Evolutionary conservation across 1,140 invertebrate genomes (phyloP), one percentile per base, ranked within the genome.

Genomic region (Batillaria attramentaria): DNA sequence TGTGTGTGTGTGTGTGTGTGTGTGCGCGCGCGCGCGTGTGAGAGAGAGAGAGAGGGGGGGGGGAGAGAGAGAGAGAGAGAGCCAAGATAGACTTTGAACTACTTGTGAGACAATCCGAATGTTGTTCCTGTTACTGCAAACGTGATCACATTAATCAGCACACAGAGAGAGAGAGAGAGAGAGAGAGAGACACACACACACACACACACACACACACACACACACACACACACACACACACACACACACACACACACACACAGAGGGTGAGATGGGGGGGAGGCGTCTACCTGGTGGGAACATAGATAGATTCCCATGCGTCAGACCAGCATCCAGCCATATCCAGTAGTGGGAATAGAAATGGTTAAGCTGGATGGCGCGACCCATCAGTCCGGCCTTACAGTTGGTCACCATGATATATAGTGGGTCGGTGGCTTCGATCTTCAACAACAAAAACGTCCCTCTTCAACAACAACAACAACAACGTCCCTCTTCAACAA

Each of bases 371-470:
- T 41, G 16, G 13, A 68, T 46, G 20, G 70, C 79, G 24, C 77
- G 43, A 18, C 78, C 39, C 2, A 81, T 31, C 16, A 78, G 50
- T 16, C 35, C 20, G 3, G 77, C 43, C 66, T 81, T 81, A 24
- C 75, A 77, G 50, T 77, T 76, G 37, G 68, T 76, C 33, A 81
- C 68, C 35, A 81, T 42, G 42, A 78, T 76, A 28, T 81, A 81
- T 3, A 78, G 41, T 1, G 79, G 79, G n/a, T 28, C 16, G 3
- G 41, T 54, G 3, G 50, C 79, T 33, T 81, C 79, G 18, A 37
- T n/a, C 28, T 78, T 31, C 6, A 46, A 37, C 28, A 28, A 24
- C 28, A n/a, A n/a, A n/a, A n/a, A n/a, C n/a, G n/a, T n/a, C n/a
- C n/a, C n/a, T n/a, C n/a, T n/a, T n/a, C n/a, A n/a, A n/a, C n/a